These are phyloP conservation scores for Latrodectus geometricus DNA, from an alignment of 1,140 invertebrate genomes.

Conservation along the genomic window DNA sequence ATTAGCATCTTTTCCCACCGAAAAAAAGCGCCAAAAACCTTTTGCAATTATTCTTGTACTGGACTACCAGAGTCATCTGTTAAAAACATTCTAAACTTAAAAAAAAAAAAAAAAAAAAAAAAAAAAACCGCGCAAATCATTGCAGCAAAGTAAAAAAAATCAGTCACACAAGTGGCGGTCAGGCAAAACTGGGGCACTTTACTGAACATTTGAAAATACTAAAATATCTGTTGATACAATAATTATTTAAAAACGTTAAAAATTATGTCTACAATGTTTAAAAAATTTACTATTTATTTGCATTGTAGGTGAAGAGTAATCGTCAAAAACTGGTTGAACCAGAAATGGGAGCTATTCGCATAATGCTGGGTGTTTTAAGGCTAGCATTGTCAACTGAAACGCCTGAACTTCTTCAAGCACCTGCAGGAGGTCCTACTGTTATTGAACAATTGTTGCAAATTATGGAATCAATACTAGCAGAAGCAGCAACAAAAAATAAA, in stretches of 20 bases:
- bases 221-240: too few species aligned
- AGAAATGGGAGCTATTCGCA: slow-evolving; percentile 77
- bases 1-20: too few species aligned
- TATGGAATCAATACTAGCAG: slow-evolving; percentile 91
- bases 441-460: slow-evolving; percentile 89
- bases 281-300: not conserved
- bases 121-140: too few species aligned
- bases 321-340: slow-evolving; percentile 73
- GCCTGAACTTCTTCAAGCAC: slow-evolving; percentile 75
- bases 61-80: too few species aligned
- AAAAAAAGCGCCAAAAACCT: too few species aligned
- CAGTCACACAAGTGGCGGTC: too few species aligned
- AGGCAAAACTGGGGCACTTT: too few species aligned
- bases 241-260: not conserved
- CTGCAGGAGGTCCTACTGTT: slow-evolving; percentile 75
- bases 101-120: too few species aligned
- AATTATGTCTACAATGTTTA: not conserved
- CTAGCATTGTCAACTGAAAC: slow-evolving; percentile 67
- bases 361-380: slow-evolving; percentile 78
- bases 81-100: too few species aligned
- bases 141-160: too few species aligned
- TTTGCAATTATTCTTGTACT: too few species aligned
- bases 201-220: too few species aligned
- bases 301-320: slow-evolving; percentile 67
- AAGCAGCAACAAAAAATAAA: slow-evolving; percentile 84